A percentile compares a stretch with the other conserved stretches of the same genome.
Evolutionary conservation across 2,113 vertebrate genomes (phyloP).

Genomic region (Melanerpes aurifrons): DNA sequence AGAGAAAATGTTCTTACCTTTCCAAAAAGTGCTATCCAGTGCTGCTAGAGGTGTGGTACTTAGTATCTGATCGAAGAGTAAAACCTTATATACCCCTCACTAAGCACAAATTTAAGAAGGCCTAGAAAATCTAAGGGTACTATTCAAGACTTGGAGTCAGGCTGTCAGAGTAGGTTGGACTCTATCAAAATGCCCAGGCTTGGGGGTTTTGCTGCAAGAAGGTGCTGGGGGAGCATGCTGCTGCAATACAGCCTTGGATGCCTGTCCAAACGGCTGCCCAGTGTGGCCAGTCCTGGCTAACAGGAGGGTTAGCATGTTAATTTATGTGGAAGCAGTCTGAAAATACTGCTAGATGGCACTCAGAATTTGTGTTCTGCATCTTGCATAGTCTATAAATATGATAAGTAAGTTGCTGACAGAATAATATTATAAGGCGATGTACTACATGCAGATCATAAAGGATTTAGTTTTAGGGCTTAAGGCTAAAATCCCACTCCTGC

Average conservation of each 20-base stretch:
- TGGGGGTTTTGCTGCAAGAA: not conserved
- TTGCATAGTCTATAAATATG: constrained; percentile 67
- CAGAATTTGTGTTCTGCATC: constrained; percentile 57
- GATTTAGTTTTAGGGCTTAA: constrained; percentile 73
- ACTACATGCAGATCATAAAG: constrained; percentile 74
- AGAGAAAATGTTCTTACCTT: not conserved
- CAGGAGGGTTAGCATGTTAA: constrained; percentile 17
- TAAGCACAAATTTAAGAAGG: not conserved
- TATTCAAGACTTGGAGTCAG: not conserved
- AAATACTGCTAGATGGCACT: constrained; percentile 55
- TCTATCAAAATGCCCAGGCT: not conserved
- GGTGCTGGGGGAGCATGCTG: not conserved
- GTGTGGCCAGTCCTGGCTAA: not conserved
- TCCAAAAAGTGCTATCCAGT: not conserved
- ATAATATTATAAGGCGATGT: constrained; percentile 72
- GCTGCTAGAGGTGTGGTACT: not conserved
- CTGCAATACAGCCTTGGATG: not conserved
- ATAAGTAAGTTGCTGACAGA: constrained; percentile 75
- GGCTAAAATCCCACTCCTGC: constrained; percentile 74
- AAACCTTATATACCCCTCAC: too few relatives aligned
- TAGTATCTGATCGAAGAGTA: not conserved
- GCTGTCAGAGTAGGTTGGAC: not conserved
- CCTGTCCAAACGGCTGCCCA: not conserved
- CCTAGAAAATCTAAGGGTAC: not conserved
- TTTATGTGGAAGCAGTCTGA: constrained; percentile 7